A percentile compares a stretch with the other conserved stretches of the same genome.
These are phyloP conservation scores for Melanotaenia trifasciata DNA, from an alignment of 2,797 vertebrate species.

Conservation along the genomic window DNA sequence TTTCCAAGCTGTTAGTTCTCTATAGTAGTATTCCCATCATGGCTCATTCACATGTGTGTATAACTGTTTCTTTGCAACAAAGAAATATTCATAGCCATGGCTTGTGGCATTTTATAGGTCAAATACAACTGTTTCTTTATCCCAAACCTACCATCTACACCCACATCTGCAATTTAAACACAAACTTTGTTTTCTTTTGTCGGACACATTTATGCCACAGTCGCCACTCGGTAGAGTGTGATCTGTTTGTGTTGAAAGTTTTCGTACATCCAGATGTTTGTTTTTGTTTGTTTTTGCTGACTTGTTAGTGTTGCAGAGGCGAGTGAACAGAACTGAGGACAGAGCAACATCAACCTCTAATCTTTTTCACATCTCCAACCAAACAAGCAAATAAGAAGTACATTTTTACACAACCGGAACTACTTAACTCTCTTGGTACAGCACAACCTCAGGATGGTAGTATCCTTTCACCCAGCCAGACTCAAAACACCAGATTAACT, in stretches of 20 bases:
- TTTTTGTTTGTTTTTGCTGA: slow-evolving; percentile 53
- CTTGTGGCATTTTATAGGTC: slow-evolving; percentile 41
- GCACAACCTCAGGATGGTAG: slow-evolving; percentile 41
- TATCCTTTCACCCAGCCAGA: slow-evolving; percentile 54
- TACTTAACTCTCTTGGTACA: slow-evolving; percentile 53
- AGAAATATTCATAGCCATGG: slow-evolving; percentile 51
- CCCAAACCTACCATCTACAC: slow-evolving; percentile 31
- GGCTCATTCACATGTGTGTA: slow-evolving; percentile 39
- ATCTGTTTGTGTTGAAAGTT: slow-evolving; percentile 42
- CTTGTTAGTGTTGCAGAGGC: slow-evolving; percentile 50
- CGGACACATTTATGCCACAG: slow-evolving; percentile 57
- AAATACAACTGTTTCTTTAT: slow-evolving; percentile 46
- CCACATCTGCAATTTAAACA: slow-evolving; percentile 31
- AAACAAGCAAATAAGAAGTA: slow-evolving; percentile 61
- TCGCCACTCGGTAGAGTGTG: slow-evolving; percentile 42
- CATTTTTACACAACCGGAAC: slow-evolving; percentile 51
- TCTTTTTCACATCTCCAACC: slow-evolving; percentile 44
- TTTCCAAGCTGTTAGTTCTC: slow-evolving; percentile 19
- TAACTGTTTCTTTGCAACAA: slow-evolving; percentile 23
- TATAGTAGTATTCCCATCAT: slow-evolving; percentile 19
- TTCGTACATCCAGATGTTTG: slow-evolving; percentile 52
- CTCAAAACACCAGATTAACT: slow-evolving; percentile 27
- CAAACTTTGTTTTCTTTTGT: slow-evolving; percentile 13
- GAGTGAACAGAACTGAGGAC: slow-evolving; percentile 33
- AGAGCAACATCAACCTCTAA: slow-evolving; percentile 39